Base-by-base conservation (phyloP, 2,888 invertebrate genomes). In the Sinohyriopsis cumingii region DNA sequence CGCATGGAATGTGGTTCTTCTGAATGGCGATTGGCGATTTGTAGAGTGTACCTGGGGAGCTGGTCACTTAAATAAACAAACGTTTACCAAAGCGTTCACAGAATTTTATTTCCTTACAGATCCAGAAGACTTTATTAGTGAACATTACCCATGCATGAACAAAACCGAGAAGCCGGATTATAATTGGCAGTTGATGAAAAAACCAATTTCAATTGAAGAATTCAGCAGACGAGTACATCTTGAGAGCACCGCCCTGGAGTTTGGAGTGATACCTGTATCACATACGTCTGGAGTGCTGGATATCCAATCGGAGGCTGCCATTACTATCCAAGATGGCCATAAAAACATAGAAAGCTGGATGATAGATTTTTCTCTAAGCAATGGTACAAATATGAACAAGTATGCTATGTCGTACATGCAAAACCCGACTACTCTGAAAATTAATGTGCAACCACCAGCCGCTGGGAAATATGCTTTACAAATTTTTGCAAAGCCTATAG, bases 91-190 rank as follows among this genome's bases (percentile, higher is more conserved):
- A 25, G 57, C 71, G 3, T 72, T 68, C 24, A 71, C 75, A 24
- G 82, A 82, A 9, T 72, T 73, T 56, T 80, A 75, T 62, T 82
- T 82, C 69, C 68, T 82, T n/a, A 78, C 80, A 3, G 78, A 80
- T 45, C 81, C 82, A 0, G 73, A 77, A 25, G 67, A 61, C 24
- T 78, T 81, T 25, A 65, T 76, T 24, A 63, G 65, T 22, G 65
- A 67, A 15, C 81, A 80, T 59, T 77, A 77, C 61, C 77, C 80
- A 20, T 72, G 69, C 15, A 62, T 68, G 55, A 68, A 76, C 53
- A 65, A 65, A 22, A 71, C 69, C 22, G 63, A 69, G 62, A 24
- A 19, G 5, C 22, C 59, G 18, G 75, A 76, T 71, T 55, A 60
- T 56, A 28, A 61, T 19, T 69, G 70, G 63, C 82, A 82, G 60